These are phyloP conservation scores for Ceratosolen fusciceps DNA, from an alignment of 1,140 invertebrate species.

Conservation along the genomic window DNA sequence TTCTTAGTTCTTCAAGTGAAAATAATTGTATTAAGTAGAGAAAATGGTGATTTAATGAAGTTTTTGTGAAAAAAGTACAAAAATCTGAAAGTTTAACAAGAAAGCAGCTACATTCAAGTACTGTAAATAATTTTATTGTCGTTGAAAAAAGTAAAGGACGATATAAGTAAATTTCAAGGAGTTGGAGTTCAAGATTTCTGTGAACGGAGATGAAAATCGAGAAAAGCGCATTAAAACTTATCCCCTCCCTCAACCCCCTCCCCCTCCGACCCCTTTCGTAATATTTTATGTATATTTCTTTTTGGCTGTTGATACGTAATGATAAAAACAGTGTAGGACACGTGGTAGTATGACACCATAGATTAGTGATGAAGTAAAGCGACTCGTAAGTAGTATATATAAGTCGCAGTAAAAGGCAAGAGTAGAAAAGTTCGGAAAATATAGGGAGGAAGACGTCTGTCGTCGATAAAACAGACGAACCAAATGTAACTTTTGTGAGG, in stretches of 20 bases:
- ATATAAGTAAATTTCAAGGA: too few relatives aligned
- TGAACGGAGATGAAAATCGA: background rate
- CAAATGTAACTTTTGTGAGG: conserved; percentile 5
- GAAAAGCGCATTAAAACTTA: background rate
- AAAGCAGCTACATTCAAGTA: too few relatives aligned
- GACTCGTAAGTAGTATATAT: too few relatives aligned
- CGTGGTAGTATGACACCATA: background rate
- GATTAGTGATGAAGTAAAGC: background rate
- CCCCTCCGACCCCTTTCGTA: background rate
- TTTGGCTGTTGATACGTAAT: background rate
- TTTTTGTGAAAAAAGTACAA: too few relatives aligned
- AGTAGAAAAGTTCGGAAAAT: conserved; percentile 15
- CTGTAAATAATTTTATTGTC: too few relatives aligned
- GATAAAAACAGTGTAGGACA: background rate
- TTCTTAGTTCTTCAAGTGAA: too few relatives aligned
- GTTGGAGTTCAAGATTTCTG: conserved; percentile 1
- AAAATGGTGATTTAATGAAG: too few relatives aligned
- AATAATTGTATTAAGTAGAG: too few relatives aligned
- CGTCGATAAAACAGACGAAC: conserved; percentile 12
- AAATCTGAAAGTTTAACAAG: too few relatives aligned
- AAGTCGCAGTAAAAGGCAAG: too few relatives aligned
- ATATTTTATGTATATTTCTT: background rate
- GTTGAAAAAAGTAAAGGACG: too few relatives aligned
- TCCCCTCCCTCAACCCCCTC: too few relatives aligned
- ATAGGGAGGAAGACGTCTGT: conserved; percentile 44